Base-by-base conservation (phyloP, 2,888 invertebrate species). In the Cylindroiulus punctatus region DNA sequence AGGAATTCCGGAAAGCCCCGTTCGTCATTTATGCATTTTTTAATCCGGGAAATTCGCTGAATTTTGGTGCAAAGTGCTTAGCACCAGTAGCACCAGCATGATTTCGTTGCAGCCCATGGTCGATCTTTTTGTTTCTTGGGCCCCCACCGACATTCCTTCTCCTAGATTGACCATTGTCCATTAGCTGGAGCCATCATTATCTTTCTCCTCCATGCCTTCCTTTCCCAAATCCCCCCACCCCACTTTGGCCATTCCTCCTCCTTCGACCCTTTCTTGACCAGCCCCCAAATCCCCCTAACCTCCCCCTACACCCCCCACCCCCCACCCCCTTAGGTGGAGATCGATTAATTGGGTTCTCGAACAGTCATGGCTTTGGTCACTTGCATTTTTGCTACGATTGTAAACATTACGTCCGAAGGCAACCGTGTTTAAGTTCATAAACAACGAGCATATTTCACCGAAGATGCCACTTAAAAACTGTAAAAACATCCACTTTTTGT, bases 101-200 rank as follows among this genome's bases (percentile, higher is more conserved):
- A n/a, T n/a, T n/a, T n/a, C n/a, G n/a, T n/a, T n/a, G n/a, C n/a
- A n/a, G n/a, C n/a, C n/a, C n/a, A n/a, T n/a, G n/a, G 57, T 57
- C 19, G 17, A 57, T 57, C 57, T 57, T 57, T 57, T 57, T 57
- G 19, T 19, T 57, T 57, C n/a, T n/a, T 57, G 7, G 57, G 57
- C 57, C 57, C 57, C 57, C 57, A 57, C 57, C 57, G 57, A 57
- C 57, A 57, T 57, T 57, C 57, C 57, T 57, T 57, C 57, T 57
- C 57, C 57, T 57, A 57, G 57, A 57, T 57, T 57, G 57, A 57
- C 57, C 57, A 57, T 57, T 57, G 57, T 57, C 57, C 57, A 57
- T 57, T 57, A 57, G 57, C 57, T 57, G 57, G 57, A n/a, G 57
- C 57, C 57, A 57, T 57, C 57, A 57, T 57, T 57, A 57, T 57